Evolutionary conservation across 1,140 invertebrate species (phyloP).

Genomic region (Lepidurus arcticus): DNA sequence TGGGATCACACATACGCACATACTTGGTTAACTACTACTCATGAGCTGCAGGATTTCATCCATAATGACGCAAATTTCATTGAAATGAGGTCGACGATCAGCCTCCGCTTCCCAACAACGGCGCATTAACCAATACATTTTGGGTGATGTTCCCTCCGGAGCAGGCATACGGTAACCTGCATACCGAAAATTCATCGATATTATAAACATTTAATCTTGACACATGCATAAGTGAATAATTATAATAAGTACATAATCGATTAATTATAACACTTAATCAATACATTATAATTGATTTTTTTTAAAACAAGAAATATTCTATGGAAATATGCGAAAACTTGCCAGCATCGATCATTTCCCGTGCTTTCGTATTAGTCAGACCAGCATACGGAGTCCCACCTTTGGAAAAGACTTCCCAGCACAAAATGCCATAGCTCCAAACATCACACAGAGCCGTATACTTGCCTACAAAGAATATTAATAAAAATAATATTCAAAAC

Average conservation of each 20-base stretch:
- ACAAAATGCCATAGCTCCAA: slow-evolving; percentile 95
- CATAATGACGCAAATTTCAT: slow-evolving; percentile 62
- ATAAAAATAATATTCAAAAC: slow-evolving; percentile 22
- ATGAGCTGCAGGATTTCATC: slow-evolving; percentile 12
- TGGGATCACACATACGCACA: not conserved
- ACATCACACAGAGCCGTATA: slow-evolving; percentile 96
- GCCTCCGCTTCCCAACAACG: slow-evolving; percentile 90
- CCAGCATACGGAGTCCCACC: slow-evolving; percentile 89
- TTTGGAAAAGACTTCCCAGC: slow-evolving; percentile 94
- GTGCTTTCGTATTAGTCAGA: slow-evolving; percentile 83
- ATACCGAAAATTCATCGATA: not conserved
- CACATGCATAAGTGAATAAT: no score
- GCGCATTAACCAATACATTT: slow-evolving; percentile 85
- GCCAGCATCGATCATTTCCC: slow-evolving; percentile 90
- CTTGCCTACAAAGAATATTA: slow-evolving; percentile 57
- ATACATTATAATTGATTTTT: not conserved
- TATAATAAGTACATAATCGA: no score
- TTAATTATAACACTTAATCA: no score
- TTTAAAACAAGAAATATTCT: not conserved
- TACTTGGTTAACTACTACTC: not conserved
- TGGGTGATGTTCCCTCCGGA: slow-evolving; percentile 77
- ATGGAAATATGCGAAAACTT: slow-evolving; percentile 37
- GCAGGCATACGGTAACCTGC: slow-evolving; percentile 87
- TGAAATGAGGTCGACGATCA: slow-evolving; percentile 84
- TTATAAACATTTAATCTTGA: no score